These are phyloP conservation scores for Steinernema hermaphroditum DNA, from an alignment of 2,888 invertebrate species.

Conservation along the genomic window DNA sequence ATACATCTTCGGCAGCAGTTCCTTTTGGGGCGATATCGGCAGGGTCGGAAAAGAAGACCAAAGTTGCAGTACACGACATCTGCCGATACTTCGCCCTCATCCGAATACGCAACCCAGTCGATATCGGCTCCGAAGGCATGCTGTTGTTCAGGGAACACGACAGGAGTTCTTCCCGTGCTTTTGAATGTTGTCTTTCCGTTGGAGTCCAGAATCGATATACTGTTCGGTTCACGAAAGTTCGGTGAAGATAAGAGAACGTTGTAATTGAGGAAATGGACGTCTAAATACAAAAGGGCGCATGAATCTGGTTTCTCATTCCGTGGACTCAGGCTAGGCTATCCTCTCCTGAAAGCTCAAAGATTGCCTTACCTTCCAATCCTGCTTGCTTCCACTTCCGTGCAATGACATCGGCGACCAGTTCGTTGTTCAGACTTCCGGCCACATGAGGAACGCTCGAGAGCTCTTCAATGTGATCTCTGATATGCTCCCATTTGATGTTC, in stretches of 20 bases:
- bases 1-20: conserved; percentile 58
- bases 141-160: not conserved
- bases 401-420: conserved; percentile 57
- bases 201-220: conserved; percentile 39
- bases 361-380: conserved; percentile 54
- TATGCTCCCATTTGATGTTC: conserved; percentile 49
- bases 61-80: conserved; percentile 53
- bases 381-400: conserved; percentile 53
- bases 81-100: conserved; percentile 45
- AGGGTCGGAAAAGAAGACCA: conserved; percentile 59
- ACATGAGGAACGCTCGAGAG: conserved; percentile 58
- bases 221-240: conserved; percentile 58
- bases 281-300: conserved; percentile 30
- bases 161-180: conserved; percentile 44
- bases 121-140: conserved; percentile 35
- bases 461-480: conserved; percentile 44
- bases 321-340: too few relatives aligned
- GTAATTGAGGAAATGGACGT: conserved; percentile 52
- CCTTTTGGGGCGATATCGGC: conserved; percentile 51
- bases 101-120: conserved; percentile 56
- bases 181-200: conserved; percentile 44
- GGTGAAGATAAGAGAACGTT: conserved; percentile 64
- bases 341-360: too few relatives aligned
- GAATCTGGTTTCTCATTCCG: too few relatives aligned
- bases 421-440: conserved; percentile 61